Percentiles rank a stretch among this genome's conserved stretches.
phyloP scores from a whole-genome alignment of 2,888 invertebrate species.

The Pyrgus malvae region DNA sequence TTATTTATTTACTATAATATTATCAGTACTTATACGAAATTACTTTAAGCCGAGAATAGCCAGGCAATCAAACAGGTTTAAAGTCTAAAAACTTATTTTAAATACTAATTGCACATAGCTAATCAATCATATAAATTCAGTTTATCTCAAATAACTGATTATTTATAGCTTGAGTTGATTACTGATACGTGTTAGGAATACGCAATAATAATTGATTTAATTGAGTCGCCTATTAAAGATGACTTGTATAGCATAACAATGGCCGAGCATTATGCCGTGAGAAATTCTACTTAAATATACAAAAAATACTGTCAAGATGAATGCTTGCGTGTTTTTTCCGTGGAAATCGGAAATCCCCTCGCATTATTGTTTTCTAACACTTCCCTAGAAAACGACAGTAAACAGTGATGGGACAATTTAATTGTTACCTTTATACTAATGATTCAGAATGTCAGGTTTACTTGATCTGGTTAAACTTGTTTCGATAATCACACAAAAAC shows the following conservation, averaged over 20 bases:
- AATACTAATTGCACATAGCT: conserved; percentile 1
- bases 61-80: conserved; percentile 13
- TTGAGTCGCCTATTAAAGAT: conserved; percentile 27
- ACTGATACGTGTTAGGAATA: conserved; percentile 24
- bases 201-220: conserved; percentile 26
- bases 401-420: conserved; percentile 54
- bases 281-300: conserved; percentile 56
- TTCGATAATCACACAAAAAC: conserved; percentile 50
- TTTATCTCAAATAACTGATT: conserved; percentile 12
- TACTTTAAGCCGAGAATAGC: background rate
- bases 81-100: conserved; percentile 2
- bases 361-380: conserved; percentile 62
- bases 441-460: conserved; percentile 61
- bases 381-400: conserved; percentile 59
- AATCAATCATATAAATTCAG: conserved; percentile 20
- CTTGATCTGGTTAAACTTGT: conserved; percentile 63
- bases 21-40: too few relatives aligned
- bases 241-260: conserved; percentile 47
- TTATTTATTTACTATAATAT: too few relatives aligned
- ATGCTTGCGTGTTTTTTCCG: conserved; percentile 45
- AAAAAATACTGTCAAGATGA: conserved; percentile 54
- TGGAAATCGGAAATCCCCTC: conserved; percentile 76
- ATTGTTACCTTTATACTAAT: conserved; percentile 51
- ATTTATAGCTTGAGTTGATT: conserved; percentile 11
- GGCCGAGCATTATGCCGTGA: conserved; percentile 55